Evolutionary conservation across 2,797 vertebrate genomes (phyloP), one percentile per base, ranked within the genome.

Genomic region (Paratrypauchen microcephalus): DNA sequence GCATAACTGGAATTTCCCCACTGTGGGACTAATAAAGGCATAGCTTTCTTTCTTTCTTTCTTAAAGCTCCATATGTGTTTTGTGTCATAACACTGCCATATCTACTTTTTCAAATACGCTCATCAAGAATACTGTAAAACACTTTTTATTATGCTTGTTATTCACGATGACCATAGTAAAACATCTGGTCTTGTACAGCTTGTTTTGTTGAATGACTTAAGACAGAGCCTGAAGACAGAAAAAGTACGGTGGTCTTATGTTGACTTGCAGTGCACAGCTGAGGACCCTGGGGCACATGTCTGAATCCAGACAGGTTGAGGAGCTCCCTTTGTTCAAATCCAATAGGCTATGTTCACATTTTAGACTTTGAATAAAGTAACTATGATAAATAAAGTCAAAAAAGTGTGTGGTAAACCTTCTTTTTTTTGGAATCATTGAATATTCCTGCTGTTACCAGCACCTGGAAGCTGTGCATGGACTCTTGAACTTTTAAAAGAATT

Each of bases 241-340:
- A 32, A 15, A 16, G 2, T n/a, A 28, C 26, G 28, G 23, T 56
- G 57, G 47, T 61, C 21, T 58, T 2, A 30, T 47, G 26, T 47
- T 45, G 19, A 36, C 65, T 9, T 58, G 55, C 3, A 8, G 32
- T 23, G 68, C 68, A 71, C 71, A 77, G 66, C 70, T 73, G 65
- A 21, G 7, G 23, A 60, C 68, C 70, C 69, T 2, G 26, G 36
- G 55, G 62, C 16, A 52, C 70, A n/a, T 69, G 68, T 66, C 60
- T 2, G 9, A 59, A 54, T 47, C 19, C 9, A 9, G 19, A 41
- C 57, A 69, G 64, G 66, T 81, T 60, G 81, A 6, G 28, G 59
- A 59, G 21, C 18, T 64, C 68, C 30, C 12, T 55, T 11, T 28
- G 0, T 2, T 55, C 69, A 60, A 47, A 8, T 9, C 15, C 5